These are phyloP conservation scores for Oxyura jamaicensis DNA, from an alignment of 2,113 vertebrate genomes.

Conservation along the genomic window DNA sequence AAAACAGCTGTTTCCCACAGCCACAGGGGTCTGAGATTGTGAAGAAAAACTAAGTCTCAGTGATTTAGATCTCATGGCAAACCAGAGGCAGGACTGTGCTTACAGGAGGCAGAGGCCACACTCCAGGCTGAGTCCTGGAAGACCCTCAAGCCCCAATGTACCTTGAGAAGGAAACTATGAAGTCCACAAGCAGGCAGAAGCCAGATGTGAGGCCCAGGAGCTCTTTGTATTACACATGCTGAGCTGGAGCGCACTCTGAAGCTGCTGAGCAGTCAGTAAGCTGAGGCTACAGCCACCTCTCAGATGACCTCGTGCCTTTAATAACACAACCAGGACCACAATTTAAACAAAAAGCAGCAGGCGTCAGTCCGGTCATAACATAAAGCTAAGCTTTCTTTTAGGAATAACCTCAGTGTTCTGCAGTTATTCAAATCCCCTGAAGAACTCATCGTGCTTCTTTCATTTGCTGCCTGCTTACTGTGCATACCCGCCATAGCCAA, in stretches of 20 bases:
- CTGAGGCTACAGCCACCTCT: not conserved
- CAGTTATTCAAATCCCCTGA: not conserved
- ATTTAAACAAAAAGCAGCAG: not conserved
- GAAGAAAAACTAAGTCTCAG: not conserved
- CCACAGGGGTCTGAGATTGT: not conserved
- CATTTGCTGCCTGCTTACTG: not conserved
- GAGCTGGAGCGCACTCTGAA: not conserved
- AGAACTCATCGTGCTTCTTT: not conserved
- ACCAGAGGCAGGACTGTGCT: not conserved
- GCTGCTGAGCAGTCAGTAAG: not conserved
- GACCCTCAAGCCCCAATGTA: not conserved
- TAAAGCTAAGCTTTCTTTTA: not conserved
- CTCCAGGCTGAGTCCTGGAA: not conserved
- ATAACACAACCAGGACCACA: not conserved
- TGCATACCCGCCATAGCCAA: not conserved
- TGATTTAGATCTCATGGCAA: not conserved
- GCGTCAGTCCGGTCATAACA: not conserved
- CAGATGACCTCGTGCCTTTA: not conserved
- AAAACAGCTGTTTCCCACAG: not conserved
- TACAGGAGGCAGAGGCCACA: not conserved
- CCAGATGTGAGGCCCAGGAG: not conserved
- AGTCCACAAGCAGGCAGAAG: not conserved
- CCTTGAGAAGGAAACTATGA: not conserved
- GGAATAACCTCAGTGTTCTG: not conserved
- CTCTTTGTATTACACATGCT: not conserved